Evolutionary conservation across 2,888 invertebrate species (phyloP).

Genomic region (Uropetala carovei): DNA sequence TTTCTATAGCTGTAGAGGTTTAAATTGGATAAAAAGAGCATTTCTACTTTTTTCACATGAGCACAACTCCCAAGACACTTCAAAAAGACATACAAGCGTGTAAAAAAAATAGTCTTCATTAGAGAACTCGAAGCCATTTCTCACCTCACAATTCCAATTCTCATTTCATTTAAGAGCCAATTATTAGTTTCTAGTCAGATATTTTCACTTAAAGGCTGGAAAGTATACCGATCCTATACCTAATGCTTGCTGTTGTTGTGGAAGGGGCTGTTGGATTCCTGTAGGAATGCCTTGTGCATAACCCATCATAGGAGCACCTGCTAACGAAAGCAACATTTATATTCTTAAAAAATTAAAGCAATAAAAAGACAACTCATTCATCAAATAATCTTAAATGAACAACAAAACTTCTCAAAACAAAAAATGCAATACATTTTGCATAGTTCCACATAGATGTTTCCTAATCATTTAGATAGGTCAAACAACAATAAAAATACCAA

Average conservation of each 20-base stretch:
- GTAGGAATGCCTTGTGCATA: constrained; percentile 29
- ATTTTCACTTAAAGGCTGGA: constrained; percentile 40
- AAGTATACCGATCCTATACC: constrained; percentile 34
- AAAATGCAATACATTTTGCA: no score
- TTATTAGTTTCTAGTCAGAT: neutral
- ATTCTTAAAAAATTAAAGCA: no score
- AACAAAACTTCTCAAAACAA: no score
- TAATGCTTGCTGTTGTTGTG: constrained; percentile 40
- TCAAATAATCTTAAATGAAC: no score
- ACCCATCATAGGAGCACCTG: constrained; percentile 54
- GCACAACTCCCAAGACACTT: constrained; percentile 33
- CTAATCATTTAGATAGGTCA: no score
- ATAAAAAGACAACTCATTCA: no score
- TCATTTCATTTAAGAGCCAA: constrained; percentile 4
- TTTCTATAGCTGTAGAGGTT: neutral
- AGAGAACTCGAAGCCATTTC: constrained; percentile 47
- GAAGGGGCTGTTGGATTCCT: constrained; percentile 42
- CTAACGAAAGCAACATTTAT: neutral
- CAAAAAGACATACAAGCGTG: constrained; percentile 29
- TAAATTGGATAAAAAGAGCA: constrained; percentile 27
- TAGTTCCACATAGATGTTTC: no score
- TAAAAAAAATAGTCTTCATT: constrained; percentile 59
- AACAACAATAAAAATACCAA: no score
- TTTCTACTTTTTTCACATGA: constrained; percentile 27
- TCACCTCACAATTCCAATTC: neutral